Percentiles rank a stretch among this genome's conserved stretches.
phyloP scores from a whole-genome alignment of 2,113 vertebrate genomes.

The Bubo scandiacus region DNA sequence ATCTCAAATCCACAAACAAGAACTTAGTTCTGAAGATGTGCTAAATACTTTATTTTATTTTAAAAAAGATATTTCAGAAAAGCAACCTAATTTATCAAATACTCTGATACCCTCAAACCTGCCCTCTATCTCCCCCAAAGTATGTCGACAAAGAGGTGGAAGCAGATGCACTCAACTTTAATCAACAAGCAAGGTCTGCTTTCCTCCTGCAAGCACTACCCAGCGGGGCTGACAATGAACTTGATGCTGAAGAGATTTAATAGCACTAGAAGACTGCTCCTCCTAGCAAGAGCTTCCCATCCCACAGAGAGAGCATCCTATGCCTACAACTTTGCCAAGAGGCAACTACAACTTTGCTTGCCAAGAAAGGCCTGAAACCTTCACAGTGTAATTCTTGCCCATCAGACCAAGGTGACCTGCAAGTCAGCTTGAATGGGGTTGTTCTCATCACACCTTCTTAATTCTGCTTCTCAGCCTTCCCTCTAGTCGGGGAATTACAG shows the following conservation, averaged over 20 bases:
- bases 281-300: not conserved
- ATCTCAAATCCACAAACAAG: not conserved
- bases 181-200: not conserved
- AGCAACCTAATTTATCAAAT: not conserved
- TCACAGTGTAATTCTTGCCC: not conserved
- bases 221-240: not conserved
- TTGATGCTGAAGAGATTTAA: not conserved
- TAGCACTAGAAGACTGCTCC: not conserved
- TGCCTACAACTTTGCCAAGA: not conserved
- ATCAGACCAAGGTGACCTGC: not conserved
- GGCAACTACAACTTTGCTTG: not conserved
- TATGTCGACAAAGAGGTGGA: not conserved
- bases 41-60: not conserved
- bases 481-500: accelerated
- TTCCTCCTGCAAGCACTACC: not conserved
- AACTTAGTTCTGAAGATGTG: not conserved
- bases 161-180: not conserved
- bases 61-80: not conserved
- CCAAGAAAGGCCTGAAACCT: not conserved
- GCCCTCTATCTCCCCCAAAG: not conserved
- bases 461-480: not conserved
- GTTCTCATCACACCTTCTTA: not conserved
- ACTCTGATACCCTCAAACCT: not conserved
- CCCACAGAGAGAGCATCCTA: not conserved
- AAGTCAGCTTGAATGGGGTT: not conserved